Base-by-base conservation (phyloP, 2,888 invertebrate genomes). In the Pecten maximus region DNA sequence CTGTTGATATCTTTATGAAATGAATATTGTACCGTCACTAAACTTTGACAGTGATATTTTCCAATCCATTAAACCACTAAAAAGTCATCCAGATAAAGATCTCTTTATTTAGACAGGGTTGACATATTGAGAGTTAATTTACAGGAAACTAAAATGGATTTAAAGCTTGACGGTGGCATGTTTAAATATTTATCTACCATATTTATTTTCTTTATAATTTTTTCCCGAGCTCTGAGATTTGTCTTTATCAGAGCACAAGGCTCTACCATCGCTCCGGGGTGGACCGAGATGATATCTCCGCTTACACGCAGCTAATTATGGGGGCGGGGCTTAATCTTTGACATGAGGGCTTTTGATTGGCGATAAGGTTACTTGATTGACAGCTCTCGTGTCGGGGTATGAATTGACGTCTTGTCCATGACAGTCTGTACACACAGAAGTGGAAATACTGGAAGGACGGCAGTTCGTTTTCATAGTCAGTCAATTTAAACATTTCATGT, bases 41-140 rank as follows among this genome's bases (percentile, higher is more conserved):
- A 90, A 90, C 40, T 90, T 60, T 88, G 88, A 54, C 90, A 90
- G 90, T 90, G 54, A 88, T 87, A 74, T 74, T 74, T 74, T 74
- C 74, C 74, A 35, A 74, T 35, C 74, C 74, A 74, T 74, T 74
- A 74, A 74, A 74, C 74, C 74, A 74, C 74, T 74, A 74, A 74
- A 74, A 74, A 74, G 74, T 74, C 74, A 28, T 74, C 74, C 3
- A 74, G 74, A 74, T 74, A 35, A 74, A 28, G 2, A 74, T 74
- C 74, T 74, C 74, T 74, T 74, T 74, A 74, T 74, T 74, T 74
- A 74, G 74, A 74, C 74, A 74, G 15, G 74, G 0, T 23, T 74
- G 74, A 74, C 74, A 74, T 74, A 74, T 74, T 35, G 74, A 74
- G 74, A 74, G 74, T 74, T 35, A 74, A 74, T 74, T 74, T 74